Percentiles rank a stretch among this genome's conserved stretches.
Evolutionary conservation across 1,140 invertebrate genomes (phyloP).

Genomic region (Heliconius hewitsoni): DNA sequence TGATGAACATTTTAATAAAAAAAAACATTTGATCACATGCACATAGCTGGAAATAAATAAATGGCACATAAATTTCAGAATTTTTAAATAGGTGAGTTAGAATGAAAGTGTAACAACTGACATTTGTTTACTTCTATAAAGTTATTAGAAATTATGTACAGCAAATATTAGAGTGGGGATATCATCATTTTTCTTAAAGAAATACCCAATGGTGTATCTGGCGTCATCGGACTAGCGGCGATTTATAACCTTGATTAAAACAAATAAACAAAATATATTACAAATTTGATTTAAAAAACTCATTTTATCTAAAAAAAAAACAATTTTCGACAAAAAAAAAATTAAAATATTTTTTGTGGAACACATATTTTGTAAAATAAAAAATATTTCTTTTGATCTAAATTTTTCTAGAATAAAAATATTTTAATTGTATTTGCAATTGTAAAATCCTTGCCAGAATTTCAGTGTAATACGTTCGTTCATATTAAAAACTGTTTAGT

Average conservation of each 20-base stretch:
- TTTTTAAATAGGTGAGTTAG: too few relatives aligned
- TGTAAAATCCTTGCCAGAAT: not conserved
- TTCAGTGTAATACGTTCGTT: not conserved
- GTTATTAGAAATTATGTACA: not conserved
- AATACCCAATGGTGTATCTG: not conserved
- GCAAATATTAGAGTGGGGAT: not conserved
- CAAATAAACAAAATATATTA: too few relatives aligned
- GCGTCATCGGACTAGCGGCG: not conserved
- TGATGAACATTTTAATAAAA: too few relatives aligned
- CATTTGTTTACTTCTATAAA: too few relatives aligned
- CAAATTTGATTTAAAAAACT: not conserved
- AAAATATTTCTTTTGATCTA: not conserved
- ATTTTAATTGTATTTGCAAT: not conserved
- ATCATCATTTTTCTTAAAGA: not conserved
- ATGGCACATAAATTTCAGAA: too few relatives aligned
- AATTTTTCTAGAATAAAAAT: not conserved
- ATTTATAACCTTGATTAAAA: not conserved
- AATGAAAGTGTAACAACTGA: too few relatives aligned
- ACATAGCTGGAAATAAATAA: too few relatives aligned
- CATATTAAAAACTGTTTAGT: not conserved
- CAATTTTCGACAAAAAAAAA: too few relatives aligned
- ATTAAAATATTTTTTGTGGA: too few relatives aligned
- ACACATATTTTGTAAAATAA: too few relatives aligned
- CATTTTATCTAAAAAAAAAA: not conserved
- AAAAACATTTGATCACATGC: too few relatives aligned